Conservation (phyloP, 2,113 vertebrate genomes). For the Synodontis membranacea region DNA sequence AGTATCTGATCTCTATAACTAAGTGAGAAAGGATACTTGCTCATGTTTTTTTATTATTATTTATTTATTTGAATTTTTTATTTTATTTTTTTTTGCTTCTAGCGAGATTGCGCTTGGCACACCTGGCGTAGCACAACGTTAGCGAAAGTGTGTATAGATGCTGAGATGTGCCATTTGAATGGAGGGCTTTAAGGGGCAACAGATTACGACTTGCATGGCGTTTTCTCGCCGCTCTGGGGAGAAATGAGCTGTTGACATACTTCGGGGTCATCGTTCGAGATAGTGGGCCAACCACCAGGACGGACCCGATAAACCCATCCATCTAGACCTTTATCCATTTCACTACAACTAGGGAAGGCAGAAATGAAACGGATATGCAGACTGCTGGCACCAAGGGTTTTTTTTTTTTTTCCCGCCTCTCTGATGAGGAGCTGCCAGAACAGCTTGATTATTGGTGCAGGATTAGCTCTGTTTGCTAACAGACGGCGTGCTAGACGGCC, state of each 20-base stretch:
- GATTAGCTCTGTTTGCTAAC: conserved; percentile 40
- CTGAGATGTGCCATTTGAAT: conserved; percentile 82
- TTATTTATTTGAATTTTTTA: too few relatives aligned
- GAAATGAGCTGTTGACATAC: conserved; percentile 91
- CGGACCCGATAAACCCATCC: conserved; percentile 84
- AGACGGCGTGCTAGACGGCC: conserved; percentile 22
- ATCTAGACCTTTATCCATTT: conserved; percentile 83
- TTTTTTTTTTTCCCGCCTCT: conserved; percentile 1
- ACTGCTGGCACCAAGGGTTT: conserved; percentile 52
- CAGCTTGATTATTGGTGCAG: conserved; percentile 6
- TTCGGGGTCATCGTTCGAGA: conserved; percentile 86
- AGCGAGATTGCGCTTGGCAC: not conserved
- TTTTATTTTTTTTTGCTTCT: not conserved
- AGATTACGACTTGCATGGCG: conserved; percentile 79
- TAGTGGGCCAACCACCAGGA: conserved; percentile 84
- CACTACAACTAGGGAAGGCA: conserved; percentile 77
- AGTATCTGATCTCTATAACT: not conserved
- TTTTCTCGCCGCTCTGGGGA: conserved; percentile 78
- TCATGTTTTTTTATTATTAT: not conserved
- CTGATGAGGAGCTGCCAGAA: conserved; percentile 1
- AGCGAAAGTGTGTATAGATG: conserved; percentile 72
- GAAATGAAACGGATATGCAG: conserved; percentile 66
- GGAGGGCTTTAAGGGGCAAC: conserved; percentile 74
- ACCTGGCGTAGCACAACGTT: not conserved
- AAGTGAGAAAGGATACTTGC: not conserved